phyloP scores from a whole-genome alignment of 2,113 vertebrate species.

The Hyaena hyaena region DNA sequence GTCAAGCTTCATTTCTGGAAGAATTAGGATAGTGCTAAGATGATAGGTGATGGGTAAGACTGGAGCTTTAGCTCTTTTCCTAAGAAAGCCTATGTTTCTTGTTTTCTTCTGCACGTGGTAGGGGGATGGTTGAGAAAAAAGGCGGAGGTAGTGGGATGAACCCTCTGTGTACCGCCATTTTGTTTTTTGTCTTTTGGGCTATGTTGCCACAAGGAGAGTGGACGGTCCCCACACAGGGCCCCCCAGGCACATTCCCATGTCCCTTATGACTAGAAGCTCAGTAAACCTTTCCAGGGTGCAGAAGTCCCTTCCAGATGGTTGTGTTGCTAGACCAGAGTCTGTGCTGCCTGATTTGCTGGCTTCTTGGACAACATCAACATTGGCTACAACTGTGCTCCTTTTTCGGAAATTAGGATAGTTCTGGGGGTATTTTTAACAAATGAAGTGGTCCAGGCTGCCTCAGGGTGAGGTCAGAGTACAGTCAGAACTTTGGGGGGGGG shows the following conservation, averaged over 20 bases:
- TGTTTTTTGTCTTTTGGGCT: background rate
- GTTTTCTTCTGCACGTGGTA: background rate
- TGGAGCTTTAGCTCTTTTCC: background rate
- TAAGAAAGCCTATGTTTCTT: background rate
- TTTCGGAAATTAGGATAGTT: background rate
- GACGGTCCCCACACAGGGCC: background rate
- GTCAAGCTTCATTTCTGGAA: background rate
- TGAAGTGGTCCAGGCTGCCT: background rate
- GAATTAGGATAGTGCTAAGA: background rate
- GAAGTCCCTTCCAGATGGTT: background rate
- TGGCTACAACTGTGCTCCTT: background rate
- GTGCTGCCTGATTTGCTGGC: background rate
- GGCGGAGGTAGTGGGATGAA: background rate
- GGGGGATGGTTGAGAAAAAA: background rate
- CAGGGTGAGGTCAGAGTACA: conserved; percentile 25
- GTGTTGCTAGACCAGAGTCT: background rate
- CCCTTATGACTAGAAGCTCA: background rate
- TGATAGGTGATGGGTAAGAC: background rate
- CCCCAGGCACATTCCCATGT: accelerated
- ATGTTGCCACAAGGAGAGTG: background rate
- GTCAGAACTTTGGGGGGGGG: background rate
- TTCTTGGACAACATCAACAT: background rate
- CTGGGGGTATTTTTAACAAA: background rate
- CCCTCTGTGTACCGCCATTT: background rate
- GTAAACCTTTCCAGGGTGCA: background rate